Evolutionary conservation across 2,797 vertebrate species (phyloP).

Genomic region (Phyllotis vaccarum): DNA sequence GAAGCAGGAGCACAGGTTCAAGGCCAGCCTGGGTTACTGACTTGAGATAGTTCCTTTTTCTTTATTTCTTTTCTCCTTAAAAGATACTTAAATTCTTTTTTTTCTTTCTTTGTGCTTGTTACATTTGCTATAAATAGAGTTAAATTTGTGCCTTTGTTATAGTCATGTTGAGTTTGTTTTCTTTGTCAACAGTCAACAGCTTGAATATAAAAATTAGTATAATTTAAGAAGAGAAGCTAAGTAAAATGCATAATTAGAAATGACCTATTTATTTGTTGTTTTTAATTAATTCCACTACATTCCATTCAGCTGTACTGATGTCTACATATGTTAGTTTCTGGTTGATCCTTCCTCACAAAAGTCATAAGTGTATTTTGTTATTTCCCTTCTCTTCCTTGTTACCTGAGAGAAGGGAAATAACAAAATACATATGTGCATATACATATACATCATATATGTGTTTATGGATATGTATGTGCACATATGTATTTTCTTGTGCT

Average conservation of each 20-base stretch:
- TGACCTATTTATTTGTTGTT: background rate
- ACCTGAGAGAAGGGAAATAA: too few relatives aligned
- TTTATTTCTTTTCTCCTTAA: background rate
- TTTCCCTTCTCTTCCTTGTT: background rate
- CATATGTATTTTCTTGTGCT: background rate
- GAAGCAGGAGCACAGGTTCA: background rate
- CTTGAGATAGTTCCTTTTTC: background rate
- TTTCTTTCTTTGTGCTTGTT: background rate
- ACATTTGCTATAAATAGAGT: slow-evolving; percentile 1
- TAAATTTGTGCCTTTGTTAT: background rate
- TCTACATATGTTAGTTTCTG: background rate
- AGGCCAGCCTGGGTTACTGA: background rate
- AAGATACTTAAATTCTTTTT: background rate
- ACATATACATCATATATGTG: background rate
- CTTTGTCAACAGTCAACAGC: background rate
- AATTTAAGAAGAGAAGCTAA: background rate
- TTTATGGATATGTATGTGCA: background rate
- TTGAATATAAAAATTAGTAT: background rate
- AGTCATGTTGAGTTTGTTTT: background rate
- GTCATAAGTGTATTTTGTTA: background rate
- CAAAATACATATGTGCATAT: too few relatives aligned
- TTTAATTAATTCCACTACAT: background rate
- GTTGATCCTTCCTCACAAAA: background rate
- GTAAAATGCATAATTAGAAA: background rate
- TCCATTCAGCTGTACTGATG: background rate